These are phyloP conservation scores for Dolichomitus sp. DNA, from an alignment of 2,888 invertebrate species.

Conservation along the genomic window DNA sequence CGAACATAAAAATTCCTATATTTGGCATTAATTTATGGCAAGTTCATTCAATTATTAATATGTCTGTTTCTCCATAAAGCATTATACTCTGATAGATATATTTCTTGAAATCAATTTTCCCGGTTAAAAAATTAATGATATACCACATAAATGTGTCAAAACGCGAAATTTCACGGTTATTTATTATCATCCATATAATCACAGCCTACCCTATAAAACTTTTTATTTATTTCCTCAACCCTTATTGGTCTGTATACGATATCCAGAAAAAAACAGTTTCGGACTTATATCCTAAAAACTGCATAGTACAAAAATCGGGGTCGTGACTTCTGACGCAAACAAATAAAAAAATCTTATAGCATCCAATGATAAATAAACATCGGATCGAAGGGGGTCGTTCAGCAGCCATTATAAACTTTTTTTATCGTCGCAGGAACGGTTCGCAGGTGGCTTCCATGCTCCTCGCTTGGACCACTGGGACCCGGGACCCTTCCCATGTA, in stretches of 20 bases:
- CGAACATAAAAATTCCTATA: no score
- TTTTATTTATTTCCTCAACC: not conserved
- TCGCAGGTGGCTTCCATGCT: conserved; percentile 59
- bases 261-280: not conserved
- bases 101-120: no score
- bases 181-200: not conserved
- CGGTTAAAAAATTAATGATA: no score
- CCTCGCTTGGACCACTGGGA: conserved; percentile 39
- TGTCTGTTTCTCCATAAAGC: no score
- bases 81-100: no score
- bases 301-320: not conserved
- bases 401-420: conserved; percentile 58
- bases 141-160: not conserved
- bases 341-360: conserved; percentile 12
- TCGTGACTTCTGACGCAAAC: conserved; percentile 44
- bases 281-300: not conserved
- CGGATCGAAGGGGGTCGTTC: conserved; percentile 53
- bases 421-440: conserved; percentile 49
- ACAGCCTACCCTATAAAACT: not conserved
- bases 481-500: conserved; percentile 50
- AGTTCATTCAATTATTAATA: no score
- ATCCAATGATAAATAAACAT: conserved; percentile 47
- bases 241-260: not conserved
- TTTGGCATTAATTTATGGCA: no score
- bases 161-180: not conserved